Percentiles rank a stretch among this genome's conserved stretches.
Conservation (phyloP, 2,888 invertebrate species). For the Drosophila pseudotakahashii region DNA sequence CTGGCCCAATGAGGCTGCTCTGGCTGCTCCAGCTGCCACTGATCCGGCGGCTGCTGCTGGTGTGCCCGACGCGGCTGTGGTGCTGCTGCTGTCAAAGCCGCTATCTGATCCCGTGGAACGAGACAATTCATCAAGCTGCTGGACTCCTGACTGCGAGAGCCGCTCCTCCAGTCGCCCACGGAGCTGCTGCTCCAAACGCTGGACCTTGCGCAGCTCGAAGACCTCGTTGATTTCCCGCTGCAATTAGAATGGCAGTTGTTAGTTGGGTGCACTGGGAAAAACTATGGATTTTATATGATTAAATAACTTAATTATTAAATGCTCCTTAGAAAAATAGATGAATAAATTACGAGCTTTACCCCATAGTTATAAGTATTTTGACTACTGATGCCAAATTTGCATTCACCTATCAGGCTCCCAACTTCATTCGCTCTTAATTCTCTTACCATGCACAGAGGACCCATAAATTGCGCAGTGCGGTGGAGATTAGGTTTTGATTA, state of each 20-base stretch:
- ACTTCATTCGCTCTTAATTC: neutral
- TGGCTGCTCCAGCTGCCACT: conserved; percentile 9
- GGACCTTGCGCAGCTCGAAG: conserved; percentile 82
- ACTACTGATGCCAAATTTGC: no score
- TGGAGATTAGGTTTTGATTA: conserved; percentile 67
- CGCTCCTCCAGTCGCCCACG: conserved; percentile 54
- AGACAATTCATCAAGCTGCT: conserved; percentile 82
- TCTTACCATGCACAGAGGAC: conserved; percentile 6
- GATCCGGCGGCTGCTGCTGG: conserved; percentile 32
- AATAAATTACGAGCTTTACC: neutral
- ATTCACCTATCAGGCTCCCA: neutral
- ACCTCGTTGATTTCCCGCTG: conserved; percentile 85
- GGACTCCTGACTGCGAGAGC: conserved; percentile 55
- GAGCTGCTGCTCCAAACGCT: conserved; percentile 69
- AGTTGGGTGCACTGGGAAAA: conserved; percentile 23
- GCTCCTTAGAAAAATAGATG: neutral
- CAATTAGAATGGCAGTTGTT: conserved; percentile 59
- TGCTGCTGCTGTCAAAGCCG: conserved; percentile 77
- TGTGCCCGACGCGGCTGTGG: conserved; percentile 54
- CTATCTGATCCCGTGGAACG: conserved; percentile 82
- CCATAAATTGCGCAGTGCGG: conserved; percentile 52
- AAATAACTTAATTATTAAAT: no score
- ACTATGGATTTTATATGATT: neutral
- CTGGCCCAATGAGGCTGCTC: conserved; percentile 25
- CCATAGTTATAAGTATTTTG: no score